Evolutionary conservation across 1,140 invertebrate species (phyloP), one percentile per base, ranked within the genome.

Genomic region (Melitaea cinxia): DNA sequence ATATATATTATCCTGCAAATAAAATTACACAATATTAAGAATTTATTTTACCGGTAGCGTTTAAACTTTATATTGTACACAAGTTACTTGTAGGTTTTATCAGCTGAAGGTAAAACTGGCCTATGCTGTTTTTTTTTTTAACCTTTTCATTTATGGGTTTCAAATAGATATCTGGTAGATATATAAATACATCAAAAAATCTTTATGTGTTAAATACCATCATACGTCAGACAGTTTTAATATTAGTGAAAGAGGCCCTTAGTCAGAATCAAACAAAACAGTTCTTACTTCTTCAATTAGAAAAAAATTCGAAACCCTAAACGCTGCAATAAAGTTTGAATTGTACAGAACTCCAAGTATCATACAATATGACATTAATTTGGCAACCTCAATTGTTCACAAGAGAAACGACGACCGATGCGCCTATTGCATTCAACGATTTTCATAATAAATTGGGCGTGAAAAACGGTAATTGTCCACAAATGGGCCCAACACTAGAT

Each of bases 381-480:
- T 56, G 35, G 35, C 33, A 56, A 56, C 54, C 35, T 24, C 33
- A 35, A 23, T 56, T 23, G 30, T 30, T 17, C 33, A 30, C 15
- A 42, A 50, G 50, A 54, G 24, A 58, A 54, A 26, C 59, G 15
- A 12, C 42, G 17, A 42, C 5, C 42, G 17, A 4, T 10, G 17
- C 5, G 17, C 15, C 12, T 17, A 10, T 45, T 19, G 35, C 52
- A 28, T 39, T 53, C 60, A 63, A 55, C 39, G 23, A 33, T 63
- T 49, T 47, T 26, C 35, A 63, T 45, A 47, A 33, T 55, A 55
- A 49, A 47, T 63, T 56, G 42, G 37, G 39, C 60, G 50, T 54
- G 37, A 63, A 63, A 47, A 47, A 19, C 26, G 42, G 39, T 24
- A 49, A 30, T 58, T 58, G 28, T 30, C 56, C 39, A 30, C 39